A percentile compares a stretch with the other conserved stretches of the same genome.
Conservation (phyloP, 2,888 invertebrate species). For the Phaedon cochleariae region DNA sequence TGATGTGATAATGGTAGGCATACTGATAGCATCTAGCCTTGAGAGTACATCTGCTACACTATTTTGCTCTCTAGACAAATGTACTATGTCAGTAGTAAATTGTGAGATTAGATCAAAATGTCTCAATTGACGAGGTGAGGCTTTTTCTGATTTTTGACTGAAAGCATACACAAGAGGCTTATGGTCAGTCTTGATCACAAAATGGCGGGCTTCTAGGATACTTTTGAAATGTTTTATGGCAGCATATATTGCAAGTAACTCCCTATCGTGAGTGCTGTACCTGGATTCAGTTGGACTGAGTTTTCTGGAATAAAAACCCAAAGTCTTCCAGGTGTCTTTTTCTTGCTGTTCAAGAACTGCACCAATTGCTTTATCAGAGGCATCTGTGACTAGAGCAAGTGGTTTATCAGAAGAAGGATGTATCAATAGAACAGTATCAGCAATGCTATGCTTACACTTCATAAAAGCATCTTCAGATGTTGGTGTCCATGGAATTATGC, state of each 20-base stretch:
- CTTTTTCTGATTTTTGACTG: neutral
- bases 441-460: neutral
- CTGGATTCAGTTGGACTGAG: conserved; percentile 51
- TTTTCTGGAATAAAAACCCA: conserved; percentile 56
- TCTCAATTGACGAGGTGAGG: neutral
- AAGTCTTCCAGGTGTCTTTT: conserved; percentile 47
- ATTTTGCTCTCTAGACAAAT: neutral
- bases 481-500: neutral
- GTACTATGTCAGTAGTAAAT: neutral
- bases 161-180: neutral
- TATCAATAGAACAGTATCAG: neutral
- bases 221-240: conserved; percentile 5
- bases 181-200: neutral
- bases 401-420: neutral
- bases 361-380: conserved; percentile 47
- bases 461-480: neutral
- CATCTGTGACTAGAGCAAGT: conserved; percentile 47
- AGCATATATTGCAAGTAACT: conserved; percentile 25
- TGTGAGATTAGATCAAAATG: neutral
- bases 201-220: neutral
- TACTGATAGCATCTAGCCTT: neutral
- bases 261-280: conserved; percentile 49
- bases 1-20: neutral
- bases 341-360: conserved; percentile 21
- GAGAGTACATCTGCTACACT: neutral